Percentiles rank a stretch among this genome's conserved stretches.
Evolutionary conservation across 1,140 invertebrate genomes (phyloP).

Genomic region (Araneus ventricosus): DNA sequence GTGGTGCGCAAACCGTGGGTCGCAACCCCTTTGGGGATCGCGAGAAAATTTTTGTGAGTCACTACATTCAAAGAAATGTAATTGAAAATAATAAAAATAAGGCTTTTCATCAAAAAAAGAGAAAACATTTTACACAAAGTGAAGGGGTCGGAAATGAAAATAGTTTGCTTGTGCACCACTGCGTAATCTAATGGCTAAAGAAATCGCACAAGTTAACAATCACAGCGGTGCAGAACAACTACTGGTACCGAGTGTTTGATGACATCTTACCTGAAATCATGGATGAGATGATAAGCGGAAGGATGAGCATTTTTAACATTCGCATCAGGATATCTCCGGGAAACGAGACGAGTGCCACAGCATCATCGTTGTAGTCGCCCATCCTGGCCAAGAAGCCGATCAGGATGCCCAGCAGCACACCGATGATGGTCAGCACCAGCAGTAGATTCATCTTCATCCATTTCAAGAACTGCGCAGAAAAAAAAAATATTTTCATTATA

Average conservation of each 20-base stretch:
- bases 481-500: neutral
- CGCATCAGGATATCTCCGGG: conserved; percentile 82
- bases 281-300: conserved; percentile 81
- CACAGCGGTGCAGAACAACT: neutral
- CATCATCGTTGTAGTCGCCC: conserved; percentile 77
- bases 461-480: conserved; percentile 35
- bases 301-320: conserved; percentile 82
- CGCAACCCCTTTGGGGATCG: no score
- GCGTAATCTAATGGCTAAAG: no score
- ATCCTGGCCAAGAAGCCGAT: conserved; percentile 79
- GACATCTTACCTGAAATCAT: conserved; percentile 79
- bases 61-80: no score
- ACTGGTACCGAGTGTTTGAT: neutral
- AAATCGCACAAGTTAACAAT: no score
- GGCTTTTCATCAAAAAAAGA: no score
- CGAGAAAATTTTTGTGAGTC: no score
- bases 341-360: conserved; percentile 80
- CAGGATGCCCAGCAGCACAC: conserved; percentile 81
- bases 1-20: no score
- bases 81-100: no score
- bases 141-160: no score
- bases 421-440: conserved; percentile 81
- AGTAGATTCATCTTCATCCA: conserved; percentile 80
- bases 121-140: no score
- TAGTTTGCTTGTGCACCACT: no score